Conservation (phyloP, 2,888 invertebrate genomes). For the Pandemis heparana region DNA sequence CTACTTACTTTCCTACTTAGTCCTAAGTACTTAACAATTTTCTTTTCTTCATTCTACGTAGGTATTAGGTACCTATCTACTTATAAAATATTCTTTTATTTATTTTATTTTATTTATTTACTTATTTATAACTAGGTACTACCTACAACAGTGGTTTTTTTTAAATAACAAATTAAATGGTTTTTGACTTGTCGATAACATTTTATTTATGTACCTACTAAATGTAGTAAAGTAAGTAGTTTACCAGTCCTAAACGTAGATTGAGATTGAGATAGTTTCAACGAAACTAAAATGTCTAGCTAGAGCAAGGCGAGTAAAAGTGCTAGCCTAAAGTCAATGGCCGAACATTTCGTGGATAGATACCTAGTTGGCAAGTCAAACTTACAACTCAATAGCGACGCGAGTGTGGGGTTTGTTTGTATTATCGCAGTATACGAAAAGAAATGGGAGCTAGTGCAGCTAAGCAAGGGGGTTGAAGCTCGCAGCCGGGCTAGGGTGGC, state of each 20-base stretch:
- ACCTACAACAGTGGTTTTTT: too few relatives aligned
- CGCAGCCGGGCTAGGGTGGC: conserved; percentile 57
- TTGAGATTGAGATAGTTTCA: not conserved
- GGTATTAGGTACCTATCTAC: too few relatives aligned
- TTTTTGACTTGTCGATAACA: too few relatives aligned
- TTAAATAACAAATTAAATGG: too few relatives aligned
- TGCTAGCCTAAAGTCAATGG: conserved; percentile 18
- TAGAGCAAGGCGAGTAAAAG: not conserved
- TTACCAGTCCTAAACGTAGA: not conserved
- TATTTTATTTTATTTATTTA: too few relatives aligned
- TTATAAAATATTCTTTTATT: too few relatives aligned
- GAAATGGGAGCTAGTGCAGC: conserved; percentile 53
- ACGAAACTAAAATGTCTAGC: not conserved
- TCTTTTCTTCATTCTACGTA: too few relatives aligned
- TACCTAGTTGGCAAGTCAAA: conserved; percentile 31
- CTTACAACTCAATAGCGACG: conserved; percentile 40
- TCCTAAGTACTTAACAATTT: too few relatives aligned
- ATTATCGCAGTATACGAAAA: conserved; percentile 47
- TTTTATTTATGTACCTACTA: not conserved
- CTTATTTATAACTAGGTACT: too few relatives aligned
- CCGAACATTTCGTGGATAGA: conserved; percentile 22
- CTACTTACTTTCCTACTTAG: too few relatives aligned
- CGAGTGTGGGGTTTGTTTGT: conserved; percentile 45
- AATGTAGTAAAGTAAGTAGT: not conserved
- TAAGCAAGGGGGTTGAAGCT: conserved; percentile 52